Evolutionary conservation across 2,113 vertebrate species (phyloP).

Genomic region (Mesocricetus auratus): DNA sequence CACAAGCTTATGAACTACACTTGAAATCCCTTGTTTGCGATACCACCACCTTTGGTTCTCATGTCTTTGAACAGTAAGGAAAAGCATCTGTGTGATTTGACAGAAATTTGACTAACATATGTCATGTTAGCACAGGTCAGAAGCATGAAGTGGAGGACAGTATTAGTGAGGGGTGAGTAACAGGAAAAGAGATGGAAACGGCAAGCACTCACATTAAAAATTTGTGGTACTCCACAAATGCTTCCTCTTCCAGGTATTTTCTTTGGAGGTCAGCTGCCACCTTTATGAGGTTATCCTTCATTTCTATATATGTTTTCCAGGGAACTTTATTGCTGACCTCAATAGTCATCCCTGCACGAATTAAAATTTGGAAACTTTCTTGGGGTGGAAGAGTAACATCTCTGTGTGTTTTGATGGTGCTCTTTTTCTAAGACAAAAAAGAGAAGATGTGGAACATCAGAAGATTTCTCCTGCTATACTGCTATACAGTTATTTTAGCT

Average conservation of each 20-base stretch:
- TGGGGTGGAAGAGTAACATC: neutral
- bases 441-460: neutral
- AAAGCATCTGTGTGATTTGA: neutral
- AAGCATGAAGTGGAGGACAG: neutral
- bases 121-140: neutral
- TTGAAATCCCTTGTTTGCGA: neutral
- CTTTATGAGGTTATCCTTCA: accelerated
- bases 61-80: neutral
- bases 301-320: accelerated
- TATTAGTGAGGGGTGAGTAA: neutral
- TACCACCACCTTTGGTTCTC: too few relatives aligned
- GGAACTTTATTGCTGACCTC: neutral
- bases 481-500: neutral
- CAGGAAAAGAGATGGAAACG: neutral
- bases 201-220: neutral
- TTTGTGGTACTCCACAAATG: neutral
- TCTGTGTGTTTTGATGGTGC: accelerated
- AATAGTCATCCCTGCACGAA: too few relatives aligned
- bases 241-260: neutral
- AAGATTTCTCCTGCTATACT: neutral
- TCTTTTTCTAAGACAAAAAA: neutral
- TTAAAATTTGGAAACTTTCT: neutral
- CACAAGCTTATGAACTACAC: neutral
- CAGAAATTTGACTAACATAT: neutral
- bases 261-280: too few relatives aligned